These are phyloP conservation scores for Ammodytes marinus DNA, from an alignment of 2,113 vertebrate species.

Conservation along the genomic window DNA sequence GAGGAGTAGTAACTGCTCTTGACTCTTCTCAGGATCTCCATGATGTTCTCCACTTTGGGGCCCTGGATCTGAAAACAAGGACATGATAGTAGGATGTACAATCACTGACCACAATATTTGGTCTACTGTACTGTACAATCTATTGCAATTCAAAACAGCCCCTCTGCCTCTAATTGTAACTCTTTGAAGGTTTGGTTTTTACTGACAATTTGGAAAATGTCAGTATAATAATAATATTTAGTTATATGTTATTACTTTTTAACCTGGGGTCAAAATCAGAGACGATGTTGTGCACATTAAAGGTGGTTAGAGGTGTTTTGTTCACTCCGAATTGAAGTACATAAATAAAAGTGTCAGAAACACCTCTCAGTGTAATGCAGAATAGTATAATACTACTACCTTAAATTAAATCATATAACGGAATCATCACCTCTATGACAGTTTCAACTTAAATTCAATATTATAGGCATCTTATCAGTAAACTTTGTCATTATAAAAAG, in stretches of 20 bases:
- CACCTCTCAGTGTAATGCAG: background rate
- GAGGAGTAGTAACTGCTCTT: conserved; percentile 80
- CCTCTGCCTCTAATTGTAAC: background rate
- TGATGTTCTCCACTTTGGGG: conserved; percentile 73
- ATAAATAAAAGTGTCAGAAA: background rate
- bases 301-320: background rate
- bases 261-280: background rate
- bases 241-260: too few relatives aligned
- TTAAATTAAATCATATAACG: background rate
- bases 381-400: background rate
- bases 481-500: too few relatives aligned
- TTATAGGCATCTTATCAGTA: too few relatives aligned
- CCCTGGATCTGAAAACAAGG: conserved; percentile 75
- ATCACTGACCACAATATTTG: background rate
- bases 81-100: background rate
- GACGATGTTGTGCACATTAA: background rate
- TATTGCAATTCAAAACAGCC: background rate
- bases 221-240: too few relatives aligned
- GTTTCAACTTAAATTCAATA: background rate
- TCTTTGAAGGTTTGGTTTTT: background rate
- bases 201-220: background rate
- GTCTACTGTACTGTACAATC: background rate
- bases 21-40: conserved; percentile 79
- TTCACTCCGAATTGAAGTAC: too few relatives aligned
- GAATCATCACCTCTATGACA: background rate